Percentiles rank a stretch among this genome's conserved stretches.
phyloP scores from a whole-genome alignment of 2,888 invertebrate genomes.

The Drosophila sordidula region DNA sequence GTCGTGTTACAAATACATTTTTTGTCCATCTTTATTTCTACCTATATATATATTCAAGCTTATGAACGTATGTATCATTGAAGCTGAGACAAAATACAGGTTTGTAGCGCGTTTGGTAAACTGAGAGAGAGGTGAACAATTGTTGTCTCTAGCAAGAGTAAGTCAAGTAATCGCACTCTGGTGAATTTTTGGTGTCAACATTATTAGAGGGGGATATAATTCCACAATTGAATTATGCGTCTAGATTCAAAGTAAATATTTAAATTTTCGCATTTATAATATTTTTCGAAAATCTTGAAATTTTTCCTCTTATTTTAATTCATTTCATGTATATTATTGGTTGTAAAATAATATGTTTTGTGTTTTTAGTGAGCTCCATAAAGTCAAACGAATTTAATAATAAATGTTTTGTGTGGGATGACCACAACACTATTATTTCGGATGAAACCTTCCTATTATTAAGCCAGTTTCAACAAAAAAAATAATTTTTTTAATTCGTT shows the following conservation, averaged over 20 bases:
- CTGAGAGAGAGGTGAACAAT: conserved; percentile 23
- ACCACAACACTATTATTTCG: background rate
- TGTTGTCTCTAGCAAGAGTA: conserved; percentile 1
- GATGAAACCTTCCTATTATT: background rate
- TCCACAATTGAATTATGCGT: background rate
- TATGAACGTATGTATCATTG: conserved; percentile 1
- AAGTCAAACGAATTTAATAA: too few relatives aligned
- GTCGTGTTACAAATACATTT: conserved; percentile 2
- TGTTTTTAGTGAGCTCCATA: too few relatives aligned
- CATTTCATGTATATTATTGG: background rate
- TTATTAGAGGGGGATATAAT: background rate
- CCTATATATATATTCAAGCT: conserved; percentile 9
- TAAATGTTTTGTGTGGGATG: background rate
- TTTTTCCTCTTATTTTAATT: background rate
- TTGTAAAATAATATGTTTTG: too few relatives aligned
- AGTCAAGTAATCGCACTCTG: conserved; percentile 9
- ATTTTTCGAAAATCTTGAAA: background rate
- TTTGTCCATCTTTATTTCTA: background rate
- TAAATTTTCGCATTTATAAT: background rate
- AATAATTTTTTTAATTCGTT: too few relatives aligned
- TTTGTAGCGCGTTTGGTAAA: conserved; percentile 28
- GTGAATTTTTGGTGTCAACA: conserved; percentile 17
- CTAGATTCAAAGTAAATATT: conserved; percentile 4
- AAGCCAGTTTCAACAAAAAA: too few relatives aligned
- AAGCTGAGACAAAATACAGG: conserved; percentile 44